These are phyloP conservation scores for Atta texana DNA, from an alignment of 1,140 invertebrate species.

Conservation along the genomic window DNA sequence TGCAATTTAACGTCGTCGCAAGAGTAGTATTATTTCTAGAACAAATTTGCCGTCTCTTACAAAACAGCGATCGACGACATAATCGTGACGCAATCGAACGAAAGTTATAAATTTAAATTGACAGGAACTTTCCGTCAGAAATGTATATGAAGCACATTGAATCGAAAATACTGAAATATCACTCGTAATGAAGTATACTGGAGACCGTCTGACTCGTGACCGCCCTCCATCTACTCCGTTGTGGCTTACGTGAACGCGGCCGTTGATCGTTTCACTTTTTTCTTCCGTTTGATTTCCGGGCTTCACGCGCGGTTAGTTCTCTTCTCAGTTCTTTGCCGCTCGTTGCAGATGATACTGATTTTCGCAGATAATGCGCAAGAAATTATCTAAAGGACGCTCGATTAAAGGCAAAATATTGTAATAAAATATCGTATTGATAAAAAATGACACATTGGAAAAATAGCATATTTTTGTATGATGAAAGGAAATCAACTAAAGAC, in stretches of 20 bases:
- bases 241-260: neutral
- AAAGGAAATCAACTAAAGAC: too few relatives aligned
- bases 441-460: too few relatives aligned
- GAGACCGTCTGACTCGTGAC: slow-evolving; percentile 37
- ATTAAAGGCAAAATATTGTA: slow-evolving; percentile 14
- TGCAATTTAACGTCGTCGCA: neutral
- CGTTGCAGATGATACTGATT: neutral
- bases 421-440: neutral
- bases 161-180: slow-evolving; percentile 53
- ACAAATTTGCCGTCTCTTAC: neutral
- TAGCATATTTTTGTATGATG: too few relatives aligned
- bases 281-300: neutral
- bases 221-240: slow-evolving; percentile 27
- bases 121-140: slow-evolving; percentile 19
- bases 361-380: neutral
- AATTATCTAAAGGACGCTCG: slow-evolving; percentile 6
- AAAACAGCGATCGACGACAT: neutral
- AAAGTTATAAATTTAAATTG: slow-evolving; percentile 36
- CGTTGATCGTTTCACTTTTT: slow-evolving; percentile 48
- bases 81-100: neutral
- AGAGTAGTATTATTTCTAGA: neutral
- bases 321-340: slow-evolving; percentile 3
- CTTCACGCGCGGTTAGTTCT: slow-evolving; percentile 40
- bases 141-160: slow-evolving; percentile 28
- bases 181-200: slow-evolving; percentile 36